Conservation (phyloP, 2,797 vertebrate species). For the Pteropus rufus region DNA sequence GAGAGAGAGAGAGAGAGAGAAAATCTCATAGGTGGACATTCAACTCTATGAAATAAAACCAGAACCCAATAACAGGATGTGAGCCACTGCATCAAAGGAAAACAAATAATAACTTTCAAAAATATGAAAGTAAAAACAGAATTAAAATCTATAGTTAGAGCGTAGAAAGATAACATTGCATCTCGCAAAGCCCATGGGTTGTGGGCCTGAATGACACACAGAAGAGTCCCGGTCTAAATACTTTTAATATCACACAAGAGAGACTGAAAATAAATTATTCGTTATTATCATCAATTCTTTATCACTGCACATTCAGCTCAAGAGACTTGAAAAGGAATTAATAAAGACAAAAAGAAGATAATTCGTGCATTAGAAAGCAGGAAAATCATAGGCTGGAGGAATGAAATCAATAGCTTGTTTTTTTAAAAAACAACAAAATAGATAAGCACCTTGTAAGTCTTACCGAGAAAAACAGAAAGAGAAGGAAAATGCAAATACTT, state of each 20-base stretch:
- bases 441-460: neutral
- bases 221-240: neutral
- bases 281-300: neutral
- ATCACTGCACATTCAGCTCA: neutral
- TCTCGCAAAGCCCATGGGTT: neutral
- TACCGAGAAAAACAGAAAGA: neutral
- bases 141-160: neutral
- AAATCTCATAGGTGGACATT: neutral
- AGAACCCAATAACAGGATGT: neutral
- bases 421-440: neutral
- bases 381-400: neutral
- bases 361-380: neutral
- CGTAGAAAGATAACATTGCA: neutral
- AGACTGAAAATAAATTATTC: slow-evolving; percentile 21
- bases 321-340: neutral
- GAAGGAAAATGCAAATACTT: neutral
- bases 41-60: neutral
- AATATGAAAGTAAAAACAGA: neutral
- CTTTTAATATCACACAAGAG: neutral
- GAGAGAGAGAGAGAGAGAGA: neutral
- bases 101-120: neutral
- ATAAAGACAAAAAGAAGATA: neutral
- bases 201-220: neutral
- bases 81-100: neutral
- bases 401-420: neutral